Evolutionary conservation across 2,797 vertebrate species (phyloP), one percentile per base, ranked within the genome.

Genomic region (Acipenser oxyrinchus): DNA sequence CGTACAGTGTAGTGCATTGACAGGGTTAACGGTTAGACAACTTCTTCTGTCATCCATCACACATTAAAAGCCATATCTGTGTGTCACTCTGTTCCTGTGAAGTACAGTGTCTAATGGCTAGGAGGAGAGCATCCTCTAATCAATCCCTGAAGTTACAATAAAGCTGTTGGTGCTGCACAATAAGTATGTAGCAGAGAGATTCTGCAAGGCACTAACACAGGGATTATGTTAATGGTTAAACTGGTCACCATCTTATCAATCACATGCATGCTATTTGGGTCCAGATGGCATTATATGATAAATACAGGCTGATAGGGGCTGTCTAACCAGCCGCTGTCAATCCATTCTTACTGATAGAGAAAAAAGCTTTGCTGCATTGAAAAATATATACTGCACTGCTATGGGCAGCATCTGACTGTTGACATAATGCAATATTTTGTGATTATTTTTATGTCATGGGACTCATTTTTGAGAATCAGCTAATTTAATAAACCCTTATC

Each of bases 91-190:
- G 55, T 58, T 7, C 15, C 55, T 13, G 11, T 72, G 70, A 71
- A 68, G 62, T 53, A 69, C 67, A 72, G 74, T 76, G 62, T 75
- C 51, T 81, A 78, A 82, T 72, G 69, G 59, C 75, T 79, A 72
- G 77, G 70, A 57, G 77, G 70, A 57, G 67, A 63, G 73, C 69
- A 65, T 73, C 69, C 70, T 69, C 62, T 74, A 76, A 70, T 76
- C 71, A 69, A 62, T 58, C 59, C 71, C 52, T 64, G 63, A 37
- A 57, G 12, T n/a, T 58, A 58, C 55, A 58, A 58, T 15, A 52
- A 64, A 69, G 73, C 72, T 68, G 63, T 61, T 68, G 63, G 60
- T 52, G 3, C 65, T 73, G 49, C 58, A 71, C 18, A 10, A 6
- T 50, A 62, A 58, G 55, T 58, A 58, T 49, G 66, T 49, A 49